phyloP scores from a whole-genome alignment of 2,797 vertebrate species.

The Eurystomus glaucurus region DNA sequence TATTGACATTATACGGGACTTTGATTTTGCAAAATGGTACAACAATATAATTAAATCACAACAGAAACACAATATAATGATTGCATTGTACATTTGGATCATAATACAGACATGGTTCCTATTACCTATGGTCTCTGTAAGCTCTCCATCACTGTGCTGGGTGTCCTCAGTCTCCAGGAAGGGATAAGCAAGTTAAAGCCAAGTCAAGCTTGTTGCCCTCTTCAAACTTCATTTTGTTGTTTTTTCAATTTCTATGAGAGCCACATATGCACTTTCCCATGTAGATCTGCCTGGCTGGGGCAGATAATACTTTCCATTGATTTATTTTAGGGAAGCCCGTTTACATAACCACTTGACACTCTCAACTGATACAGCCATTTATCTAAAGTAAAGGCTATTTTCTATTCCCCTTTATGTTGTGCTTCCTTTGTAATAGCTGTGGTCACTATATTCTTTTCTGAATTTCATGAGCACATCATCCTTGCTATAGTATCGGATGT shows the following conservation, averaged over 20 bases:
- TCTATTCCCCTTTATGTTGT: no score
- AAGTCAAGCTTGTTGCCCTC: not conserved
- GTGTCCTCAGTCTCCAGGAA: not conserved
- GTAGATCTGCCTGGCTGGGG: not conserved
- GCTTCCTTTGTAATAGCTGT: no score
- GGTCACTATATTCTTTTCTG: no score
- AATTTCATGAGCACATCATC: no score
- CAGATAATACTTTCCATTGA: not conserved
- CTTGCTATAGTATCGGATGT: no score
- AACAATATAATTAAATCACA: not conserved
- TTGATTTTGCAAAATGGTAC: not conserved
- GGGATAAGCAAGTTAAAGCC: rapidly evolving
- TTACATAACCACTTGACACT: no score
- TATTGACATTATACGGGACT: not conserved
- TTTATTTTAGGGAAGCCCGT: not conserved
- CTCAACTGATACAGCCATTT: no score
- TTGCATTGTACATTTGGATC: not conserved
- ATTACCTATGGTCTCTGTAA: not conserved
- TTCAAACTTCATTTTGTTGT: not conserved
- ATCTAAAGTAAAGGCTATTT: no score
- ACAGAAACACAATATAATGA: not conserved
- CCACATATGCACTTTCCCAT: no score
- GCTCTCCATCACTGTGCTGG: rapidly evolving
- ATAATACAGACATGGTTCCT: not conserved
- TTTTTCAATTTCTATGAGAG: not conserved